Conservation (phyloP, 2,797 vertebrate species). For the Macrochelys suwanniensis region DNA sequence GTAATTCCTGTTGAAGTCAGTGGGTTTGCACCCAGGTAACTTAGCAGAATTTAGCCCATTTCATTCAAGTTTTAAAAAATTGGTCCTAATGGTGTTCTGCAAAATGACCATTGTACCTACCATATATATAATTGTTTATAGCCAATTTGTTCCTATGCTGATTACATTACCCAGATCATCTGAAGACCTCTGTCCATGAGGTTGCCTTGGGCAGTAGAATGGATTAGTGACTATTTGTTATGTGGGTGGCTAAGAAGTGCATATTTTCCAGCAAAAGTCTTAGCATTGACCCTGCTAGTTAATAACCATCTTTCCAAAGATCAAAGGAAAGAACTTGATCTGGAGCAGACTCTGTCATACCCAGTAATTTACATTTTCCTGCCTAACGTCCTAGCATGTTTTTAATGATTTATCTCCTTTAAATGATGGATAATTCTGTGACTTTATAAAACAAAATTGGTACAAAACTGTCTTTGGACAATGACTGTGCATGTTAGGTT, state of each 20-base stretch:
- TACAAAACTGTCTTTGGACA: constrained; percentile 24
- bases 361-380: constrained; percentile 71
- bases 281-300: constrained; percentile 59
- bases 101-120: neutral
- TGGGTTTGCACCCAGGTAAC: neutral
- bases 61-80: constrained; percentile 24
- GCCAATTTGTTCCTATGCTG: constrained; percentile 16
- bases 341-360: constrained; percentile 62
- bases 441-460: constrained; percentile 40
- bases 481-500: constrained; percentile 37
- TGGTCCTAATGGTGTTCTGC: neutral
- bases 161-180: constrained; percentile 28
- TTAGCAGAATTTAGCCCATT: neutral
- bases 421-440: constrained; percentile 37
- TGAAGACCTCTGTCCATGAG: constrained; percentile 39
- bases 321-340: constrained; percentile 72
- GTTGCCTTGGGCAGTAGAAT: constrained; percentile 25
- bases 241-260: constrained; percentile 52
- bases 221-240: constrained; percentile 50
- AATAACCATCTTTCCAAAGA: constrained; percentile 69
- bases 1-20: neutral
- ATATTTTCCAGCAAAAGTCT: constrained; percentile 48
- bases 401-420: constrained; percentile 69
- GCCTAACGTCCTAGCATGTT: constrained; percentile 59
- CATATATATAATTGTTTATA: neutral